Conservation (phyloP, 2,113 vertebrate genomes). For the Bubo scandiacus region DNA sequence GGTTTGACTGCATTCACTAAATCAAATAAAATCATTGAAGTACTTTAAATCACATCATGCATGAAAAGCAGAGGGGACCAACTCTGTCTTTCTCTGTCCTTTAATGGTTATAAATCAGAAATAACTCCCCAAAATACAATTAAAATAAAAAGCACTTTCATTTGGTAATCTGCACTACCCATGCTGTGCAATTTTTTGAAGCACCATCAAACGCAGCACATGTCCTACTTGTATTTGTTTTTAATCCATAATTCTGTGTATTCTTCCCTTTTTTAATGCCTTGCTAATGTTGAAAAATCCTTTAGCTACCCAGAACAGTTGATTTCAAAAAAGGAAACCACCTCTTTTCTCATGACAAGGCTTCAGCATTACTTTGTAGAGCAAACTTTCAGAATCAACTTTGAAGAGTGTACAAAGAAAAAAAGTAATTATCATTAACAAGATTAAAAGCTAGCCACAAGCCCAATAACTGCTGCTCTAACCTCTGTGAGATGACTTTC, state of each 20-base stretch:
- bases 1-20: not conserved
- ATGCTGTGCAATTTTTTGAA: not conserved
- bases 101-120: not conserved
- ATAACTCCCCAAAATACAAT: not conserved
- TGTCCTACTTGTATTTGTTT: not conserved
- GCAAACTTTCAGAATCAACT: constrained; percentile 30
- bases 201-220: not conserved
- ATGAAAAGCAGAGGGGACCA: not conserved
- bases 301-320: not conserved
- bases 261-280: not conserved
- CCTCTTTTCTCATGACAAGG: not conserved
- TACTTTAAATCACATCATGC: not conserved
- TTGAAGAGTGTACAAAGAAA: not conserved
- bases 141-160: not conserved
- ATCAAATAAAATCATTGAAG: not conserved
- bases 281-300: constrained; percentile 10
- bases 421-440: constrained; percentile 26
- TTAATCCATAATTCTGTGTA: not conserved
- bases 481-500: constrained; percentile 17
- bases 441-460: constrained; percentile 15
- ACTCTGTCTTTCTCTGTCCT: not conserved
- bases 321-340: not conserved
- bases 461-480: constrained; percentile 14
- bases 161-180: not conserved
- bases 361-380: not conserved